Base-by-base conservation (phyloP, 2,113 vertebrate species). In the Corydoras maculifer region DNA sequence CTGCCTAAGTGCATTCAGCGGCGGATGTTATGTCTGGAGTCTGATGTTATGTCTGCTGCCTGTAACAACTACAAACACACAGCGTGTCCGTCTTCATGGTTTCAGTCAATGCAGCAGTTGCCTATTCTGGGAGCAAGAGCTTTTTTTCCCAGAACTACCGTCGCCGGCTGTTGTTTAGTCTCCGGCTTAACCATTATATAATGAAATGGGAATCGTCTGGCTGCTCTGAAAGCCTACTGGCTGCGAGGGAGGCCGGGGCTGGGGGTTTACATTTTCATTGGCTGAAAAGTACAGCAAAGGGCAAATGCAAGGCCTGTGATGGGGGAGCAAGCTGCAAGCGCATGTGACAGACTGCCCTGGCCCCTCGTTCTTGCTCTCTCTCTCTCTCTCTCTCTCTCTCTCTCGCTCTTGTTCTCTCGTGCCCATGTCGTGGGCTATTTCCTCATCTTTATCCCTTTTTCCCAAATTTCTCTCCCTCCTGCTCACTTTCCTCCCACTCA, bases 121-220 rank as follows among this genome's bases (percentile, higher is more conserved):
- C 18, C 18, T 62, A 18, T 61, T 61, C 10, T 3, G 14, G 59
- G 57, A 63, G 48, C 35, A 12, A 13, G 29, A 32, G 51, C 31
- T 51, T 43, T 12, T 66, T 65, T 76, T 76, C 70, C 71, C 74
- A 74, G 72, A 76, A 68, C 59, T 61, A 18, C 57, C 7, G 65
- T 72, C 67, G 51, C 72, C 59, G 65, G 72, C 29, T 69, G 75
- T 75, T 77, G 69, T 80, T 72, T 70, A 77, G 72, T 77, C 61
- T 75, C 62, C 55, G 31, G 69, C 65, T 25, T 69, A 59, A 75
- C 32, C 31, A 57, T 80, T 80, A 77, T 77, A 80, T 77, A 80
- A 80, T 75, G 78, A 80, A 69, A 72, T 72, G 66, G 65, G 66
- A 77, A 80, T 75, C 53, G 50, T 63, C 65, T 59, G 53, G 31